These are phyloP conservation scores for Botia kubotai DNA, from an alignment of 2,797 vertebrate genomes.

Conservation along the genomic window DNA sequence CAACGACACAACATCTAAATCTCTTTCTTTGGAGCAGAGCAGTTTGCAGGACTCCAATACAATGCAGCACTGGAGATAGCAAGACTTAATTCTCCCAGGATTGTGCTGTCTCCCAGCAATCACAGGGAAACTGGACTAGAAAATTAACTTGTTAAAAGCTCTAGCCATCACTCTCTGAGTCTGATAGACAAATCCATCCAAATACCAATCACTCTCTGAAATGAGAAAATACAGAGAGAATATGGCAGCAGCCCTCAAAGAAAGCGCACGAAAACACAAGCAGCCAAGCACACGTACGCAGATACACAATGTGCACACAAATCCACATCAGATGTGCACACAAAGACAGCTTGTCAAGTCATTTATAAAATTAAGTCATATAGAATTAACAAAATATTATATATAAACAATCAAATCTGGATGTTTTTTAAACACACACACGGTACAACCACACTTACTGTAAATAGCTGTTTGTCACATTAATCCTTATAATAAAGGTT, in stretches of 20 bases:
- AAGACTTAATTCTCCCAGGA: slow-evolving; percentile 65
- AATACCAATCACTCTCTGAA: slow-evolving; percentile 64
- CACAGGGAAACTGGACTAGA: slow-evolving; percentile 66
- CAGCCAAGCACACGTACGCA: slow-evolving; percentile 28
- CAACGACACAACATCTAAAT: slow-evolving; percentile 57
- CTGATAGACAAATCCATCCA: slow-evolving; percentile 70
- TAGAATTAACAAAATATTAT: not conserved
- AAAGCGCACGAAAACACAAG: slow-evolving; percentile 27
- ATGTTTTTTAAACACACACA: slow-evolving; percentile 1
- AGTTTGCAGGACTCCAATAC: slow-evolving; percentile 59
- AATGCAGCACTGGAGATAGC: slow-evolving; percentile 61
- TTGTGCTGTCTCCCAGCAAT: slow-evolving; percentile 63
- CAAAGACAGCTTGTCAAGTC: slow-evolving; percentile 25
- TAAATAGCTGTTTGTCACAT: slow-evolving; percentile 27
- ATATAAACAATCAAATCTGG: slow-evolving; percentile 6
- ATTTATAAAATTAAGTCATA: not conserved
- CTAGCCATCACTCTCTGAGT: slow-evolving; percentile 67
- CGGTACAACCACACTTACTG: slow-evolving; percentile 1
- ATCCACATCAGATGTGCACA: slow-evolving; percentile 29
- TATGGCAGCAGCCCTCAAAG: slow-evolving; percentile 42
- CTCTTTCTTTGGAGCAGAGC: slow-evolving; percentile 44
- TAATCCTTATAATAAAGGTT: slow-evolving; percentile 27
- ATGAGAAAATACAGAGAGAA: slow-evolving; percentile 54
- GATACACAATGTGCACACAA: slow-evolving; percentile 14
- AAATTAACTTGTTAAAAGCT: slow-evolving; percentile 73